A percentile compares a stretch with the other conserved stretches of the same genome.
These are phyloP conservation scores for Drosophila pseudotalamancana DNA, from an alignment of 2,888 invertebrate species.

Conservation along the genomic window DNA sequence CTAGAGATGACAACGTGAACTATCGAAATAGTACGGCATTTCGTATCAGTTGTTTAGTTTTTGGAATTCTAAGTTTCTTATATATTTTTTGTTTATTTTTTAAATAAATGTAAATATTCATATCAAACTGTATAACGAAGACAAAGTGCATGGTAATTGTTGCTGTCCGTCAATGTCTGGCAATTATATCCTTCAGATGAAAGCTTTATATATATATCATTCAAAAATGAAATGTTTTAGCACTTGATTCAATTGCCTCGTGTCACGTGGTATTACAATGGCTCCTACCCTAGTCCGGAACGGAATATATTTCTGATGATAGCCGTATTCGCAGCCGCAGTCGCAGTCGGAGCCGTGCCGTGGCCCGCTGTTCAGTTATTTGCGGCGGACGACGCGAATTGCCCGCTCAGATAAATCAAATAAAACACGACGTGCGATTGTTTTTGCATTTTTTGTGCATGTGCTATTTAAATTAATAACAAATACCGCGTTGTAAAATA, in stretches of 20 bases:
- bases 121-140: background rate
- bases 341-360: constrained; percentile 8
- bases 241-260: background rate
- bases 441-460: constrained; percentile 16
- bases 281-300: constrained; percentile 16
- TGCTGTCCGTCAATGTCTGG: no score
- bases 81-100: no score
- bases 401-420: constrained; percentile 1
- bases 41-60: no score
- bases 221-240: no score
- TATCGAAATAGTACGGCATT: background rate
- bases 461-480: constrained; percentile 15
- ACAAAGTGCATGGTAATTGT: background rate
- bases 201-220: no score
- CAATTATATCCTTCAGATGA: no score
- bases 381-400: constrained; percentile 17
- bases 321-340: constrained; percentile 12
- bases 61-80: no score
- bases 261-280: background rate
- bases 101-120: no score
- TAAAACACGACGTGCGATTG: constrained; percentile 6
- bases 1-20: constrained; percentile 21
- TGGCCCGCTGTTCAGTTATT: constrained; percentile 16
- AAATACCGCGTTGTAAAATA: constrained; percentile 2
- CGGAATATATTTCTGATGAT: constrained; percentile 15